A percentile compares a stretch with the other conserved stretches of the same genome.
These are phyloP conservation scores for Aplysia californica DNA, from an alignment of 1,140 invertebrate genomes.

Conservation along the genomic window DNA sequence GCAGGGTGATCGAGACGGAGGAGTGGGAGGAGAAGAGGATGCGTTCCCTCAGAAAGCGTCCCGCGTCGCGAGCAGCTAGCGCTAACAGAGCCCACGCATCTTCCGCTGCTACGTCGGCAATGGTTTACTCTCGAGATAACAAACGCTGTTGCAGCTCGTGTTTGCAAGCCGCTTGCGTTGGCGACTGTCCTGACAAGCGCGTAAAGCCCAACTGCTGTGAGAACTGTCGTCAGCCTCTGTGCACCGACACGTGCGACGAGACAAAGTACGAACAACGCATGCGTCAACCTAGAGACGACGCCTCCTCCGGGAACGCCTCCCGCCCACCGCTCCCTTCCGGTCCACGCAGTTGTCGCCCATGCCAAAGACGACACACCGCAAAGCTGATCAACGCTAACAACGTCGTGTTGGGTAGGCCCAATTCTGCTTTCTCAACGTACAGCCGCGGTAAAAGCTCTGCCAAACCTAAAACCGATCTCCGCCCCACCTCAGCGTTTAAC, in stretches of 20 bases:
- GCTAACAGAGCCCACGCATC: not conserved
- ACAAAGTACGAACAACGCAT: slow-evolving; percentile 53
- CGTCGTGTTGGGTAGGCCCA: slow-evolving; percentile 50
- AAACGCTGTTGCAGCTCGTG: slow-evolving; percentile 53
- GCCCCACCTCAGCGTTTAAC: slow-evolving; percentile 36
- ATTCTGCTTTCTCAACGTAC: slow-evolving; percentile 49
- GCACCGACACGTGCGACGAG: slow-evolving; percentile 50
- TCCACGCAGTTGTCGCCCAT: slow-evolving; percentile 49
- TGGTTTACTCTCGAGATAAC: not conserved
- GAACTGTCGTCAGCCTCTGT: slow-evolving; percentile 48
- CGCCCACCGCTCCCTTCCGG: slow-evolving; percentile 24
- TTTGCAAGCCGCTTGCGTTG: slow-evolving; percentile 55
- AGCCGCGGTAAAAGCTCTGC: slow-evolving; percentile 43
- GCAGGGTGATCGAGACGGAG: slow-evolving; percentile 54
- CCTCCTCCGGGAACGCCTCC: slow-evolving; percentile 25
- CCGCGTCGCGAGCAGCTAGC: not conserved
- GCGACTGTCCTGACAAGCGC: slow-evolving; percentile 60
- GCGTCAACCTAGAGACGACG: slow-evolving; percentile 46
- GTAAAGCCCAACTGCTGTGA: slow-evolving; percentile 37
- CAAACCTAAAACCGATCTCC: slow-evolving; percentile 45
- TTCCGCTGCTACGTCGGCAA: not conserved
- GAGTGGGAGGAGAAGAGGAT: slow-evolving; percentile 54
- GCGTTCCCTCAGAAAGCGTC: slow-evolving; percentile 31
- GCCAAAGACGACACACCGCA: slow-evolving; percentile 48
- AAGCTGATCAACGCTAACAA: slow-evolving; percentile 60